Base-by-base conservation (phyloP, 92 coral and sea anemone species). In the Scolanthus callimorphus region DNA sequence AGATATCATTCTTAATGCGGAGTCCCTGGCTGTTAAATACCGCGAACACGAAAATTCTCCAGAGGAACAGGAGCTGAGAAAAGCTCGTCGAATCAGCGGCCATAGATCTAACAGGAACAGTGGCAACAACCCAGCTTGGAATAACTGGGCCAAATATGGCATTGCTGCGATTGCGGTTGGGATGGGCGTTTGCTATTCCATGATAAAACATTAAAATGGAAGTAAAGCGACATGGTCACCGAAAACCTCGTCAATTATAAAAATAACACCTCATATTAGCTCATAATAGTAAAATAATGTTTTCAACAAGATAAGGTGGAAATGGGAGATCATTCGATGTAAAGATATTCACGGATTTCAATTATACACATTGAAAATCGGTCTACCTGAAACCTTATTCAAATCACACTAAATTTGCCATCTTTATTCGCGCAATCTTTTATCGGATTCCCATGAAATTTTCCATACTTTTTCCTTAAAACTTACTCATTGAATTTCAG, bases 81-180 rank as follows among this genome's bases (percentile, higher is more conserved):
- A 62, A 22, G 56, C 52, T 13, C 52, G 73, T 20, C 49, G 80
- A 17, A 70, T 58, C 30, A 69, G 71, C 44, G 80, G 63, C n/a
- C 1, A 17, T 20, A 43, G 56, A 39, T 20, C 17, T 27, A 53
- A 15, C 19, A 52, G 64, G 39, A 53, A 71, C 44, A 62, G 76
- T 38, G 79, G 90, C 6, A 63, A 60, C 55, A 65, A 78, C 13
- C 51, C 80, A 49, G 17, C 59, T 3, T 92, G 98, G 98, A 49
- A 80, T 10, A 60, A 65, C 4, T 88, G 83, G 83, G 34, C 80
- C 8, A 88, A 85, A 39, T 90, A 92, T 74, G 96, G 98, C 11
- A 63, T 92, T 31, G 98, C 98, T 2, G 98, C 94, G 1, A 59
- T 90, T 24, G 98, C 98, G 10, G 71, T 92, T 0, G 98, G 98